phyloP scores from a whole-genome alignment of 1,140 invertebrate genomes.

The Drosophila littoralis region DNA sequence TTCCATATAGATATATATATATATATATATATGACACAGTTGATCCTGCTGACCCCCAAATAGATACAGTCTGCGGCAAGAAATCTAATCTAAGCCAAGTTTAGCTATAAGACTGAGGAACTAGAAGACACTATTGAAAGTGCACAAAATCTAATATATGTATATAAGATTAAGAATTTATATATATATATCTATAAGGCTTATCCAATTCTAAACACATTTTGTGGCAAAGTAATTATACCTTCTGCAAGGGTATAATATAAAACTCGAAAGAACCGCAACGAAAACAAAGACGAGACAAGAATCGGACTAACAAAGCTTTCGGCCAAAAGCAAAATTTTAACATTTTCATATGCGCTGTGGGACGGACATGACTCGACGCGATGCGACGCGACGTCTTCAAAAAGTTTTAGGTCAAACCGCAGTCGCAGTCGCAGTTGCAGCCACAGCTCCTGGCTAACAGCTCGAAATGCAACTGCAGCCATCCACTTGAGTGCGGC shows the following conservation, averaged over 20 bases:
- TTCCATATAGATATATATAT: too few species aligned
- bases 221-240: neutral
- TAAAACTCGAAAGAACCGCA: constrained; percentile 4
- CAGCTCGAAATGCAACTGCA: constrained; percentile 22
- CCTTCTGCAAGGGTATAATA: constrained; percentile 8
- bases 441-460: constrained; percentile 34
- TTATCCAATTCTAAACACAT: neutral
- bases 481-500: constrained; percentile 34
- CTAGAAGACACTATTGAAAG: too few species aligned
- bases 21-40: too few species aligned
- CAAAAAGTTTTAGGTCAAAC: constrained; percentile 77
- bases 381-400: constrained; percentile 40
- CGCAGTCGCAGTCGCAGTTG: constrained; percentile 47
- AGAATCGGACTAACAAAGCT: constrained; percentile 53
- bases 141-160: too few species aligned
- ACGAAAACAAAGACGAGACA: constrained; percentile 40
- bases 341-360: constrained; percentile 56
- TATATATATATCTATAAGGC: too few species aligned
- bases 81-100: too few species aligned
- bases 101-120: too few species aligned
- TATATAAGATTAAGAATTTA: too few species aligned
- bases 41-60: neutral
- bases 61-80: too few species aligned
- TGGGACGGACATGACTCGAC: constrained; percentile 4
- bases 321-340: constrained; percentile 56